Evolutionary conservation across 2,113 vertebrate species (phyloP).

Genomic region (Sorex fumeus): DNA sequence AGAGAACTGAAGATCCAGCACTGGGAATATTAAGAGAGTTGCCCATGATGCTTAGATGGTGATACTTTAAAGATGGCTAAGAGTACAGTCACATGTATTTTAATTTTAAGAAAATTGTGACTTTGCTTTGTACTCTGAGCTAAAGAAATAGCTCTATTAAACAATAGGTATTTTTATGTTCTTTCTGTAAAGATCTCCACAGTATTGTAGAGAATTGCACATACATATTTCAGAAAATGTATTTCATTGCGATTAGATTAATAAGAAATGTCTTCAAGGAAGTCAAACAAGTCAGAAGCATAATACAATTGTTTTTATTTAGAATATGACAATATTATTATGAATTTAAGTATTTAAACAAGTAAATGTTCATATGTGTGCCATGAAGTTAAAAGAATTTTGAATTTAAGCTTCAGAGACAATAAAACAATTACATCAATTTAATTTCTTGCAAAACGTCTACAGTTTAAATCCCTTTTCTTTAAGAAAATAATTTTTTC

Average conservation of each 20-base stretch:
- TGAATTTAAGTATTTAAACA: conserved; percentile 25
- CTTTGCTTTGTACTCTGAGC: not conserved
- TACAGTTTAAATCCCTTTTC: not conserved
- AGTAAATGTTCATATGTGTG: conserved; percentile 12
- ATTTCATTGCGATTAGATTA: conserved; percentile 3
- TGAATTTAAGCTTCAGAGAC: conserved; percentile 27
- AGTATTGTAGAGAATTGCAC: not conserved
- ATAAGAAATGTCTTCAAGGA: not conserved
- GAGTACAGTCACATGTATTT: not conserved
- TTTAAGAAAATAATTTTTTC: not conserved
- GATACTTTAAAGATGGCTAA: not conserved
- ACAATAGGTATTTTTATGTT: not conserved
- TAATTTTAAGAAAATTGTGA: not conserved
- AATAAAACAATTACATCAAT: not conserved
- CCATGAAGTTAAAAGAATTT: not conserved
- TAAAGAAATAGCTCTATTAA: not conserved
- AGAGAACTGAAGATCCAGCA: not conserved
- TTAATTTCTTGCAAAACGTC: conserved; percentile 48
- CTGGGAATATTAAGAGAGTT: not conserved
- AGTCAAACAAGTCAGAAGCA: conserved; percentile 18
- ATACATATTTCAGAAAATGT: not conserved
- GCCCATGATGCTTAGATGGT: not conserved
- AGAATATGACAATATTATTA: not conserved
- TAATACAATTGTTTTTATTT: not conserved
- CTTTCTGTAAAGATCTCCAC: not conserved